phyloP scores from a whole-genome alignment of 2,113 vertebrate genomes.

The Etheostoma spectabile region DNA sequence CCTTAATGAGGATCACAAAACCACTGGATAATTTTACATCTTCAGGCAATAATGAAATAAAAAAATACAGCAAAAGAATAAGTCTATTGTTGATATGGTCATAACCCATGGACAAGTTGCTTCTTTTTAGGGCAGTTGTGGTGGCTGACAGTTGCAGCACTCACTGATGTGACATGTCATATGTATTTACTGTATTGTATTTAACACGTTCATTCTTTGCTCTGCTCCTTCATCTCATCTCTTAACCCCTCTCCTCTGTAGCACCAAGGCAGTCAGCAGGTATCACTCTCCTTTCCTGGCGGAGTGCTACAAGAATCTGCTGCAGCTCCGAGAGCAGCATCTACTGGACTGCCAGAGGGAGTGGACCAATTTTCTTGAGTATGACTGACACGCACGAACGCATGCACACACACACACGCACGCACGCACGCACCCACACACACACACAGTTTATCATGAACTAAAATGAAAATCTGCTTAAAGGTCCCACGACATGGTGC shows the following conservation, averaged over 20 bases:
- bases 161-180: neutral
- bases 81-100: neutral
- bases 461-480: constrained; percentile 14
- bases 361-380: constrained; percentile 94
- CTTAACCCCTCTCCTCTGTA: constrained; percentile 67
- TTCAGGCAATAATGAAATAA: neutral
- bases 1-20: neutral
- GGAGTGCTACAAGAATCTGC: constrained; percentile 88
- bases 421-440: neutral
- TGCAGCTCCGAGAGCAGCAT: constrained; percentile 93
- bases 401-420: too few relatives aligned
- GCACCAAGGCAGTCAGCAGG: constrained; percentile 93
- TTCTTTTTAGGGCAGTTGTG: neutral
- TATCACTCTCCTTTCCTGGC: constrained; percentile 94
- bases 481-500: too few relatives aligned
- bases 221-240: constrained; percentile 20
- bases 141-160: neutral
- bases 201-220: neutral
- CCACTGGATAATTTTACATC: neutral
- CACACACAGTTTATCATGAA: constrained; percentile 49
- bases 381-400: constrained; percentile 65
- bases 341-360: constrained; percentile 89
- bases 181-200: too few relatives aligned
- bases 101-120: neutral
- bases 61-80: neutral